Base-by-base conservation (phyloP, 2,113 vertebrate genomes). In the Leucoraja erinaceus region DNA sequence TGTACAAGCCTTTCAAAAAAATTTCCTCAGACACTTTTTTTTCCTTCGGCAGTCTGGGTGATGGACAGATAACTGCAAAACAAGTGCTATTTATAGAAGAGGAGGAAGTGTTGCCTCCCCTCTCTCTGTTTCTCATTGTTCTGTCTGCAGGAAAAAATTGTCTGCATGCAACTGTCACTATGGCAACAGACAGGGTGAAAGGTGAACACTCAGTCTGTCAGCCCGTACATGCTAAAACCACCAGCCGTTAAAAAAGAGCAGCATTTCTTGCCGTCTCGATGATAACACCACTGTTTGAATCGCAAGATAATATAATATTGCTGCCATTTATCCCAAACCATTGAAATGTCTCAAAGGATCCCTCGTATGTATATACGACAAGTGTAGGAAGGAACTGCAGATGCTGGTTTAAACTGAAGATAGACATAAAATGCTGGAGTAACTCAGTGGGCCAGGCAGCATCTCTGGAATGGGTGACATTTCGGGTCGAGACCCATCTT, bases 61-160 rank as follows among this genome's bases (percentile, higher is more conserved):
- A 88, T 88, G 83, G 83, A 88, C 83, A 88, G 83, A 88, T 88
- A 88, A 88, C 83, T 88, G 83, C 83, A 88, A 88, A 88, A 88
- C 83, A 88, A 88, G 83, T 88, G 83, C 83, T 88, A 88, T 88
- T 88, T 88, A 88, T 88, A 88, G 83, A 59, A 88, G n/a, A 31
- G 83, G 83, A 88, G 83, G 83, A 88, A 66, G 59, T 66, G 83
- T 31, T 56, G 83, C 83, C 83, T 86, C 83, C 83, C 83, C 63
- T 63, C 83, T 66, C 59, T 66, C 83, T 88, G 83, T 88, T 88
- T 88, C 83, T 88, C 83, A 88, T 88, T 88, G 83, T 88, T 88
- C 83, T 88, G 83, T 88, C 83, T 88, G 83, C 63, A 86, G 38
- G 38, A 88, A 84, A 88, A 88, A 88, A 88, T 88, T 88, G 83